A percentile compares a stretch with the other conserved stretches of the same genome.
Evolutionary conservation across 2,113 vertebrate genomes (phyloP).

Genomic region (Panthera leo): DNA sequence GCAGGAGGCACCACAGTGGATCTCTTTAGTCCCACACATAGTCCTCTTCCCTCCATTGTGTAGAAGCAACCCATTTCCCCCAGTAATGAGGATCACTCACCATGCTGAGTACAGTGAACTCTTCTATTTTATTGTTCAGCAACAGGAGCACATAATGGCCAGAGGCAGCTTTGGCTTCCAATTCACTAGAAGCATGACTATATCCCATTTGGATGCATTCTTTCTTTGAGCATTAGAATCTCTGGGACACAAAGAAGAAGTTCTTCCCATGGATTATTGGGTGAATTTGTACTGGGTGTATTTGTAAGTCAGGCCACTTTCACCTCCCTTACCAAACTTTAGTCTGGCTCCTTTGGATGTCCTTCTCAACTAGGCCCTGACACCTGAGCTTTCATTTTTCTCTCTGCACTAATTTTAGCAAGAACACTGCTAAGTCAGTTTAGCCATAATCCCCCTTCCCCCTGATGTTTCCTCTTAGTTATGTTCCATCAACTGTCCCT

Average conservation of each 20-base stretch:
- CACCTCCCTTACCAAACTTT: background rate
- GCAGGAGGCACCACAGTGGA: background rate
- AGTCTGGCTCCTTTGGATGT: background rate
- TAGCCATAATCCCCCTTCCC: too few relatives aligned
- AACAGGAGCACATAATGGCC: background rate
- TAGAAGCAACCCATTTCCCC: background rate
- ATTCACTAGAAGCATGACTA: background rate
- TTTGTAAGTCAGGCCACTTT: background rate
- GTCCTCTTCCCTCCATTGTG: background rate
- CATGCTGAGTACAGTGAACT: background rate
- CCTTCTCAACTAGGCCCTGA: background rate
- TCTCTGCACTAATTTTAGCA: background rate
- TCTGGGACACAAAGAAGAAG: background rate
- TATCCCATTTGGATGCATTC: background rate
- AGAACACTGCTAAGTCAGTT: background rate
- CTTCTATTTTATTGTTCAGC: background rate
- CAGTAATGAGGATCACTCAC: background rate
- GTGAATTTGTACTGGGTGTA: background rate
- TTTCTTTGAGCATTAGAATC: background rate
- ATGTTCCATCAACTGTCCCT: background rate
- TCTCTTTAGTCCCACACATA: background rate
- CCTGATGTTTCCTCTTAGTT: background rate
- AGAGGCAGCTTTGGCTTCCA: background rate
- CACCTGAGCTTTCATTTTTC: background rate
- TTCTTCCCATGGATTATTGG: background rate